These are phyloP conservation scores for Orius insidiosus DNA, from an alignment of 1,140 invertebrate species.

Conservation along the genomic window DNA sequence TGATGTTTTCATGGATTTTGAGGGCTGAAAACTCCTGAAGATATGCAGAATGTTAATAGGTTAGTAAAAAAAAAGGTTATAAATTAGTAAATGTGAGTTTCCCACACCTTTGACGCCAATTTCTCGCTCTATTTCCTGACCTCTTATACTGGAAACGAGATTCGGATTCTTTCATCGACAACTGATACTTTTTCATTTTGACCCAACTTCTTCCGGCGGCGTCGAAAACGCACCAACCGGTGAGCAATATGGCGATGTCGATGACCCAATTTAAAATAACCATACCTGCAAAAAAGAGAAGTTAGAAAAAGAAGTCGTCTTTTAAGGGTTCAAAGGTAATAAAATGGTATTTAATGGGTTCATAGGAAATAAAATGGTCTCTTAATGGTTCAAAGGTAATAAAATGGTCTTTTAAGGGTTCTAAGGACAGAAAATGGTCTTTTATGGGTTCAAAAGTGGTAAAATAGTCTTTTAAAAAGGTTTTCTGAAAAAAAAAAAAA, in stretches of 20 bases:
- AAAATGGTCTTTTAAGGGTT: too few relatives aligned
- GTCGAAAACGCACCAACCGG: constrained; percentile 78
- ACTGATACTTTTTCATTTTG: constrained; percentile 80
- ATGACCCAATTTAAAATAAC: constrained; percentile 67
- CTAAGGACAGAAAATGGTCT: neutral
- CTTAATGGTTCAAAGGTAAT: neutral
- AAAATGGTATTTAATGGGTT: neutral
- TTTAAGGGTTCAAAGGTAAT: neutral
- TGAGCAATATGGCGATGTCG: constrained; percentile 52
- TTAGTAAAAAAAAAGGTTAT: too few relatives aligned
- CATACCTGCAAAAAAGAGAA: constrained; percentile 38
- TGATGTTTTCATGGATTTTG: too few relatives aligned
- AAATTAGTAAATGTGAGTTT: too few relatives aligned
- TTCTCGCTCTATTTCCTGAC: constrained; percentile 60
- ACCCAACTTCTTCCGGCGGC: constrained; percentile 79
- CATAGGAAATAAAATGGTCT: neutral
- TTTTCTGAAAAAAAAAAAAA: neutral
- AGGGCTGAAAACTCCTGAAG: too few relatives aligned
- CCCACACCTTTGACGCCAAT: constrained; percentile 69
- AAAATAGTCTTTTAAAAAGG: neutral
- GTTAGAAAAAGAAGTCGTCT: neutral
- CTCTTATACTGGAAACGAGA: constrained; percentile 53
- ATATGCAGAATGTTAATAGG: too few relatives aligned
- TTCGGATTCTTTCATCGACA: constrained; percentile 59
- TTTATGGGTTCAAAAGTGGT: neutral